Evolutionary conservation across 2,888 invertebrate genomes (phyloP).

Genomic region (Ypsolopha sequella): DNA sequence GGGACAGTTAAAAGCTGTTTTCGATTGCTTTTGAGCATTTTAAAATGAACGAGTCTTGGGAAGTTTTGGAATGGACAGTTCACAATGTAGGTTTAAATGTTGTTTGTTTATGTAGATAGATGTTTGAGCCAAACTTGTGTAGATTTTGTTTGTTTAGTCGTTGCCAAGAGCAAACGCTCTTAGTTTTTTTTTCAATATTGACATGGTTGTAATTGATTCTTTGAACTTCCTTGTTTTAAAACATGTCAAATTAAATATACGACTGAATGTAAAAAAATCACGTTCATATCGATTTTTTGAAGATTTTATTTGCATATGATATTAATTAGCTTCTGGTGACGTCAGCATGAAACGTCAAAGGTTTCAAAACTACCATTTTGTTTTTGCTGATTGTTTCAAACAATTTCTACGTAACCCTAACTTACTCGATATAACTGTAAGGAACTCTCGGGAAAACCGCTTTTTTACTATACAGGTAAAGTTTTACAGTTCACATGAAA

Average conservation of each 20-base stretch:
- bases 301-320: no score
- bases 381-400: not conserved
- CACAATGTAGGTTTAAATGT: conserved; percentile 40
- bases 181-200: not conserved
- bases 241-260: no score
- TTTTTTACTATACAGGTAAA: no score
- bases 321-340: no score
- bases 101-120: conserved; percentile 54
- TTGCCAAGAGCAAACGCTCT: conserved; percentile 6
- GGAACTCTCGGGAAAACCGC: no score
- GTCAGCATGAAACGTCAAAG: no score
- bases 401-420: no score
- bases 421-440: no score
- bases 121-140: conserved; percentile 32
- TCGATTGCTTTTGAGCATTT: conserved; percentile 5
- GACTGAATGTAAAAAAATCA: no score
- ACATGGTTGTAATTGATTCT: not conserved
- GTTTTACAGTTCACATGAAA: no score
- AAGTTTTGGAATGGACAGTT: conserved; percentile 45
- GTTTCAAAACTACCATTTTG: no score
- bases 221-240: conserved; percentile 3
- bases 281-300: no score
- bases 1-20: not conserved
- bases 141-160: conserved; percentile 33
- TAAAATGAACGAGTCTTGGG: conserved; percentile 27